Conservation (phyloP, 2,888 invertebrate genomes). For the Hyposoter dolosus region DNA sequence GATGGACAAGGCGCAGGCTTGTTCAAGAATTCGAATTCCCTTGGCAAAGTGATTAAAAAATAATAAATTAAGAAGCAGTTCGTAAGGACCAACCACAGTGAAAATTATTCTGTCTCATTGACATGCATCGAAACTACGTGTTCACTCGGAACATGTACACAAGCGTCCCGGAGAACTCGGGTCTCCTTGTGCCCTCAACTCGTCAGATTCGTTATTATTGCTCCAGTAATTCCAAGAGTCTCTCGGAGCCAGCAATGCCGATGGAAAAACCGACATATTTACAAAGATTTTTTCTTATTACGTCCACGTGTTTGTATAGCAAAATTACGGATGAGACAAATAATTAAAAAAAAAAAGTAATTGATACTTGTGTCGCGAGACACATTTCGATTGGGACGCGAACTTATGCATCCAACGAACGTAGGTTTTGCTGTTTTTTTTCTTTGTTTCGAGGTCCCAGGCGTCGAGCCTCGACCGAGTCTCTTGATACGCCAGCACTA, state of each 20-base stretch:
- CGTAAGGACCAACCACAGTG: background rate
- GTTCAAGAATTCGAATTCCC: background rate
- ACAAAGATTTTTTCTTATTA: background rate
- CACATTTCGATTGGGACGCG: background rate
- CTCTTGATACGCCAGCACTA: background rate
- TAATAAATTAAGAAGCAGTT: background rate
- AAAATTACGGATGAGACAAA: background rate
- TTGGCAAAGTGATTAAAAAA: background rate
- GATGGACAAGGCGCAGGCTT: background rate
- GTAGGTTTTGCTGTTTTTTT: background rate
- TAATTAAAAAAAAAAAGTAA: background rate
- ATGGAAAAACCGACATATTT: background rate
- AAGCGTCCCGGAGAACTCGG: background rate
- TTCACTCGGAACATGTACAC: background rate
- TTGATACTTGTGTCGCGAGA: background rate
- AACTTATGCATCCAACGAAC: background rate
- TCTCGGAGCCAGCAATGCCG: background rate
- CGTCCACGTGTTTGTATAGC: background rate
- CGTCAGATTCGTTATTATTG: conserved; percentile 6
- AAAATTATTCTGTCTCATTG: background rate
- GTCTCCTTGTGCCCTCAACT: background rate
- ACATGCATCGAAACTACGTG: background rate
- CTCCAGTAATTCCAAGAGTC: conserved; percentile 23
- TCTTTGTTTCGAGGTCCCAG: background rate
- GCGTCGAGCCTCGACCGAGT: background rate